Conservation (phyloP, 2,888 invertebrate genomes). For the Orchestes rusci region DNA sequence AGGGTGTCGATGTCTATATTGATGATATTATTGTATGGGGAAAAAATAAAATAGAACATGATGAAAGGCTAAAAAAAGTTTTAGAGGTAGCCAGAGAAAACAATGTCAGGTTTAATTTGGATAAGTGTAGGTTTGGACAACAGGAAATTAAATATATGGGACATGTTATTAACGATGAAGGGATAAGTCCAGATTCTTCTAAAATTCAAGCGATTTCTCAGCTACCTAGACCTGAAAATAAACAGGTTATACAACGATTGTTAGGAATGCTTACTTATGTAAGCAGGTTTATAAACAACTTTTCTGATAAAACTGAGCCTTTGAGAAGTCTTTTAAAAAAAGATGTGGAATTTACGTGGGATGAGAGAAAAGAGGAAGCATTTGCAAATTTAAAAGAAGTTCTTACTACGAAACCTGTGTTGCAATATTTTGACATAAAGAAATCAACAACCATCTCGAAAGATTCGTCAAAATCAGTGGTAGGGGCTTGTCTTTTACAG, state of each 20-base stretch:
- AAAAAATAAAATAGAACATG: constrained; percentile 23
- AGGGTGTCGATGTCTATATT: constrained; percentile 28
- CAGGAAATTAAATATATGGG: constrained; percentile 20
- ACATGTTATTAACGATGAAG: constrained; percentile 15
- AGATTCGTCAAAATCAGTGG: too few relatives aligned
- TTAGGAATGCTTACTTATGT: constrained; percentile 25
- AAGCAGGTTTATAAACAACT: constrained; percentile 25
- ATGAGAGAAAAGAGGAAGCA: too few relatives aligned
- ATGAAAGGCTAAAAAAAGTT: constrained; percentile 16
- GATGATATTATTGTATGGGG: constrained; percentile 28
- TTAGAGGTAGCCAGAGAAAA: constrained; percentile 18
- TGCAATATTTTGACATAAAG: constrained; percentile 23
- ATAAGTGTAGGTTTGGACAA: constrained; percentile 25
- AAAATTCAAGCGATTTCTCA: constrained; percentile 19
- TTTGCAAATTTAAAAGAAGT: constrained; percentile 5
- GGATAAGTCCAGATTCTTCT: constrained; percentile 15
- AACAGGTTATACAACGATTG: constrained; percentile 19
- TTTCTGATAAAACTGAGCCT: constrained; percentile 16
- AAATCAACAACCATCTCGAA: too few relatives aligned
- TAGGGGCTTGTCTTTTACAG: too few relatives aligned
- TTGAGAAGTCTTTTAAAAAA: constrained; percentile 22
- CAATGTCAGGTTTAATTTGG: constrained; percentile 26
- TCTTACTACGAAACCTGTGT: constrained; percentile 2
- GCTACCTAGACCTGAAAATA: constrained; percentile 17
- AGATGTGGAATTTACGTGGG: constrained; percentile 17